Conservation (phyloP, 2,888 invertebrate genomes). For the Polylopha cassiicola region DNA sequence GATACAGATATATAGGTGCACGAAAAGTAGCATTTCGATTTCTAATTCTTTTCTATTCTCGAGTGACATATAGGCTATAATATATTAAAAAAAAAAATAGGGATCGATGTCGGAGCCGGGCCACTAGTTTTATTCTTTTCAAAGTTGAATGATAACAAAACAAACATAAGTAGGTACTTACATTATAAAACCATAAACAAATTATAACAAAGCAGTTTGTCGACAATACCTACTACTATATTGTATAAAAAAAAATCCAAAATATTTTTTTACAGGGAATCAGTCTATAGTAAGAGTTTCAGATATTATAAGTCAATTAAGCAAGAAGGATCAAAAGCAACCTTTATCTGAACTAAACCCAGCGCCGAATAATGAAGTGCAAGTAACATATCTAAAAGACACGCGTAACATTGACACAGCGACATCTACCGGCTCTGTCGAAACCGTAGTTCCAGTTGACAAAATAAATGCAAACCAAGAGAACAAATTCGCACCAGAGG, state of each 20-base stretch:
- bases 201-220: no score
- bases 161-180: no score
- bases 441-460: constrained; percentile 51
- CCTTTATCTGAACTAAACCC: constrained; percentile 46
- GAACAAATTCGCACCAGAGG: constrained; percentile 35
- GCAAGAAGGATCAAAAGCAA: constrained; percentile 41
- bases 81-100: no score
- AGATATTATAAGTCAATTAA: constrained; percentile 52
- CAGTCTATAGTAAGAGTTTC: constrained; percentile 58
- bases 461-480: constrained; percentile 38
- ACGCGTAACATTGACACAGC: constrained; percentile 46
- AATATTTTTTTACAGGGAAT: constrained; percentile 42
- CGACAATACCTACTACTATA: no score
- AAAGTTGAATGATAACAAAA: no score
- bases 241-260: background rate
- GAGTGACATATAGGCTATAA: no score
- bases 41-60: no score
- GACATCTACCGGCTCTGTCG: constrained; percentile 51
- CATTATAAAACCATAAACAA: no score
- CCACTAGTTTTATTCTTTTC: no score
- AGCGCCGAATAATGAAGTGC: constrained; percentile 32
- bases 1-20: no score
- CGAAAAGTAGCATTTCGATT: no score
- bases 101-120: no score
- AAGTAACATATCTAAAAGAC: constrained; percentile 49